phyloP scores from a whole-genome alignment of 1,140 invertebrate species.

The Drosophila azteca region DNA sequence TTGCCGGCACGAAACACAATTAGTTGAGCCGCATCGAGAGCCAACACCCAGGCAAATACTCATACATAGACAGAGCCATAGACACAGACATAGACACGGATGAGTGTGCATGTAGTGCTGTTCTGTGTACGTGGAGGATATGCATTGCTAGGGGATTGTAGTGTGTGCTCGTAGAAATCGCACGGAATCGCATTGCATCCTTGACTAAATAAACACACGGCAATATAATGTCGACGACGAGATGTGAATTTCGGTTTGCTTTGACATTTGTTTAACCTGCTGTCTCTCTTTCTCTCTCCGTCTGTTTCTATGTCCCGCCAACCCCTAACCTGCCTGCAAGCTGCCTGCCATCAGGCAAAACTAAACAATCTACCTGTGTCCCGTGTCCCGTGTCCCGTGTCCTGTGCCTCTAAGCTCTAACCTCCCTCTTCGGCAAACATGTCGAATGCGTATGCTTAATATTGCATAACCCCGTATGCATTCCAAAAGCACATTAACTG shows the following conservation, averaged over 20 bases:
- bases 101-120: too few relatives aligned
- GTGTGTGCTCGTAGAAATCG: neutral
- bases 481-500: conserved; percentile 79
- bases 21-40: conserved; percentile 71
- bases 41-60: conserved; percentile 55
- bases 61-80: conserved; percentile 19
- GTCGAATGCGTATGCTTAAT: conserved; percentile 69
- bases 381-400: conserved; percentile 11
- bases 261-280: conserved; percentile 73
- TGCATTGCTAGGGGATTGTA: too few relatives aligned
- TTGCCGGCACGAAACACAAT: conserved; percentile 60
- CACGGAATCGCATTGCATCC: conserved; percentile 31
- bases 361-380: conserved; percentile 24
- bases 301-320: conserved; percentile 9
- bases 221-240: conserved; percentile 60
- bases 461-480: conserved; percentile 73
- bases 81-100: neutral
- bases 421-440: conserved; percentile 47
- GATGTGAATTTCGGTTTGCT: conserved; percentile 64
- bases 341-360: conserved; percentile 1
- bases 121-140: too few relatives aligned
- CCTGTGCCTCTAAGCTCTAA: conserved; percentile 11
- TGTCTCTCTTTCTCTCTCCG: conserved; percentile 15
- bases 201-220: conserved; percentile 57
- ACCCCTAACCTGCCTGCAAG: neutral